These are phyloP conservation scores for Microvelia longipes DNA, from an alignment of 1,140 invertebrate genomes.

Conservation along the genomic window DNA sequence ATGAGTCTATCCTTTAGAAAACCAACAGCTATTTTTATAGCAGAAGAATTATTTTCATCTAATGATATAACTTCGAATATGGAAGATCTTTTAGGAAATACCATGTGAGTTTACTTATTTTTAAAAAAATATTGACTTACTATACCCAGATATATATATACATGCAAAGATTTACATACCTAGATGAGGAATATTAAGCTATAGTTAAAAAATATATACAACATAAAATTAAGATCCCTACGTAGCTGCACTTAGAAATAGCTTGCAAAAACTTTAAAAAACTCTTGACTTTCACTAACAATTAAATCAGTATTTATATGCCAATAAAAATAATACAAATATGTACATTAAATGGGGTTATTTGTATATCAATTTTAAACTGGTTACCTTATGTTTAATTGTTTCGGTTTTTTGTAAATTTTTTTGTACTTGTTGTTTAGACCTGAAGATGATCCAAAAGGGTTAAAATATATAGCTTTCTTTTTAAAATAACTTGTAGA, in stretches of 20 bases:
- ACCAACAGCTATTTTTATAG: slow-evolving; percentile 71
- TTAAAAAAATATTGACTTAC: background rate
- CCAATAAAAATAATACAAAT: no score
- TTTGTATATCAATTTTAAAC: no score
- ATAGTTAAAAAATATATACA: background rate
- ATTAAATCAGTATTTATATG: no score
- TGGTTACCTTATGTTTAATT: no score
- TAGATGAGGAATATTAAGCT: background rate
- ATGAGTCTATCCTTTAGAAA: slow-evolving; percentile 77
- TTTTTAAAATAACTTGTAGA: no score
- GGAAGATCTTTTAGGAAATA: slow-evolving; percentile 61
- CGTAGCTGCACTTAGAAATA: background rate
- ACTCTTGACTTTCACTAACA: no score
- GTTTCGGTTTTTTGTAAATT: no score
- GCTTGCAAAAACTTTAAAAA: background rate
- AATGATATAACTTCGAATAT: slow-evolving; percentile 59
- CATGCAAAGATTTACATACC: background rate
- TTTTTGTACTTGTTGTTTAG: no score
- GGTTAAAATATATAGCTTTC: no score
- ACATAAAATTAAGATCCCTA: no score
- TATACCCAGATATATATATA: background rate
- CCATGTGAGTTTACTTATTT: slow-evolving; percentile 22
- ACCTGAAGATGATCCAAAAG: no score
- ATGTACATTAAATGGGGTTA: no score
- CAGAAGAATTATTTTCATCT: slow-evolving; percentile 73